These are phyloP conservation scores for Patella ulyssiponensis DNA, from an alignment of 2,888 invertebrate genomes.

Conservation along the genomic window DNA sequence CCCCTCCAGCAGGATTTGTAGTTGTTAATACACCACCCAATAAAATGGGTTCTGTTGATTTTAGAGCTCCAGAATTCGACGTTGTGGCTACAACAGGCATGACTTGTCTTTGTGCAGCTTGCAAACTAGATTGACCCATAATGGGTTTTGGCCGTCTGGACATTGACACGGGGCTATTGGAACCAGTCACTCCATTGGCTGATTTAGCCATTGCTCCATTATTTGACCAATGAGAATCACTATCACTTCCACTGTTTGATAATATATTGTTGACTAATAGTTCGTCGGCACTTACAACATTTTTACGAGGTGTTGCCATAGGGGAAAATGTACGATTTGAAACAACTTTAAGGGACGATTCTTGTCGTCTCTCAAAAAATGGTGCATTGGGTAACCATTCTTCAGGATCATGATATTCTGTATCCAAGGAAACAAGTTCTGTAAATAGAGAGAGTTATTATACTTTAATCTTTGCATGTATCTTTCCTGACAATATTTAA, in stretches of 20 bases:
- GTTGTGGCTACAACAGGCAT: slow-evolving; percentile 34
- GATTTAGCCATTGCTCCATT: not conserved
- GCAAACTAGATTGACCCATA: slow-evolving; percentile 55
- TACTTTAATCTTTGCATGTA: no score
- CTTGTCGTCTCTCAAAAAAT: slow-evolving; percentile 8
- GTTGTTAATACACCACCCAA: not conserved
- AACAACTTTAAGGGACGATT: not conserved
- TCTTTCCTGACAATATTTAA: no score
- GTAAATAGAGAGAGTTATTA: slow-evolving; percentile 15
- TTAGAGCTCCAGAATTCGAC: slow-evolving; percentile 5
- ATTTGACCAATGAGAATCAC: slow-evolving; percentile 13
- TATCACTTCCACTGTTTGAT: slow-evolving; percentile 8
- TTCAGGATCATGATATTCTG: slow-evolving; percentile 63
- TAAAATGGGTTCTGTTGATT: slow-evolving; percentile 4
- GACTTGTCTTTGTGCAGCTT: slow-evolving; percentile 36
- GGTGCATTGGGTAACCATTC: slow-evolving; percentile 49
- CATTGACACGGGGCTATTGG: slow-evolving; percentile 19
- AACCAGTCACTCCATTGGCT: slow-evolving; percentile 11
- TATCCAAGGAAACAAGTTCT: slow-evolving; percentile 66
- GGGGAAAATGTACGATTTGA: slow-evolving; percentile 7
- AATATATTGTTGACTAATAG: not conserved
- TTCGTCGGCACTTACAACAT: not conserved
- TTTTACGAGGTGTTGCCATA: not conserved
- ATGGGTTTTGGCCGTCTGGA: slow-evolving; percentile 44
- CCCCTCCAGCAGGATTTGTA: not conserved